Base-by-base conservation (phyloP, 2,888 invertebrate genomes). In the Thalpophila matura region DNA sequence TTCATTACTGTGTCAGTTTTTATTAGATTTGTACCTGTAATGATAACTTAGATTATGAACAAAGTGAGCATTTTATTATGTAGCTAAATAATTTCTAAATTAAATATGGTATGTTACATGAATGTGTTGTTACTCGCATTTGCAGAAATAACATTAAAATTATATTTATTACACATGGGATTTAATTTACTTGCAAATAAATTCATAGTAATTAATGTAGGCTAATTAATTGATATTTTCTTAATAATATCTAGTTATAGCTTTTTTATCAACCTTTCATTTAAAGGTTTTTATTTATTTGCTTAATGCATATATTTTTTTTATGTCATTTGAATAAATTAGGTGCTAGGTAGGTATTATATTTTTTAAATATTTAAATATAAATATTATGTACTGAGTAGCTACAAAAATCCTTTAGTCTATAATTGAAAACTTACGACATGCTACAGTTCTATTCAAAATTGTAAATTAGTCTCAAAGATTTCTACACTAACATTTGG, bases 221-320 rank as follows among this genome's bases (percentile, higher is more conserved):
- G 40, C 33, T 61, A 45, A 55, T 64, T 56, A 46, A 60, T 33
- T 79, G 61, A 74, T 73, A 68, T 67, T 76, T 54, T 62, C 29
- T 33, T 60, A 49, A 43, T 67, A 37, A 61, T 59, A 58, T 16
- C 42, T 70, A 69, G 56, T 55, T 42, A 55, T 60, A 61, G 60
- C 61, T 61, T 65, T 61, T 61, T 65, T 61, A 47, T 22, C 22
- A 46, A 62, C 49, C 35, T 57, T 63, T 27, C n/a, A 38, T 51
- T 38, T 40, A 12, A 40, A 47, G 43, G 46, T 56, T 46, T 47
- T 49, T 58, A 46, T 71, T 68, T 67, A 73, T 72, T 74, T 77
- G 69, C 67, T 88, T 81, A 85, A 88, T 79, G 78, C 71, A 70
- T 63, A 66, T 72, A 69, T 78, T 64, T 70, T 62, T 77, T 70